phyloP scores from a whole-genome alignment of 1,140 invertebrate species.

The Orius laevigatus region DNA sequence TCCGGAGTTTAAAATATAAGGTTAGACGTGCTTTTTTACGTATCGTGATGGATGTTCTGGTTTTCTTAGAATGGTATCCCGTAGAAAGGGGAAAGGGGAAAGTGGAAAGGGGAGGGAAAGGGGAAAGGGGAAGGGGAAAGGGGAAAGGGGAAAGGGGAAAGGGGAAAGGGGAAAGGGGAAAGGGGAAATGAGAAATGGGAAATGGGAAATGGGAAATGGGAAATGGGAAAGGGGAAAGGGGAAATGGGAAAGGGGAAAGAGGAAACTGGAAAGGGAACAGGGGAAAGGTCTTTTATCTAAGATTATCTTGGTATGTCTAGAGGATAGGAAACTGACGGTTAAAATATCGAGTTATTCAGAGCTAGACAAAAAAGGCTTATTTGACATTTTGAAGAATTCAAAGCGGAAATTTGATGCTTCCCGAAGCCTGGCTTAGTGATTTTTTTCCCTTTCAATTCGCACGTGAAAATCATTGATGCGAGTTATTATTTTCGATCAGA shows the following conservation, averaged over 20 bases:
- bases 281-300: neutral
- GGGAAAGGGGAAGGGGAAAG: conserved; percentile 9
- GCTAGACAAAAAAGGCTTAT: neutral
- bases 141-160: conserved; percentile 7
- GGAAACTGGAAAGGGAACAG: neutral
- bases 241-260: neutral
- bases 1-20: no score
- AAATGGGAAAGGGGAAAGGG: conserved; percentile 3
- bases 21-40: no score
- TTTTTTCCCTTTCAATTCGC: neutral
- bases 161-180: neutral
- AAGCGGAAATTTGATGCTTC: neutral
- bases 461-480: no score
- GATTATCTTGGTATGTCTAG: neutral
- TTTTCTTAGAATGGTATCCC: no score
- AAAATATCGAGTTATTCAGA: no score
- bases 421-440: neutral
- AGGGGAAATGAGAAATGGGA: conserved; percentile 1
- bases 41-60: no score
- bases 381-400: neutral
- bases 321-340: neutral
- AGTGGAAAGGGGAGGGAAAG: conserved; percentile 10
- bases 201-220: conserved; percentile 2
- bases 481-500: no score
- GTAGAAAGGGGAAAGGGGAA: conserved; percentile 5